phyloP scores from a whole-genome alignment of 2,888 invertebrate species.

The Sialis lutaria region DNA sequence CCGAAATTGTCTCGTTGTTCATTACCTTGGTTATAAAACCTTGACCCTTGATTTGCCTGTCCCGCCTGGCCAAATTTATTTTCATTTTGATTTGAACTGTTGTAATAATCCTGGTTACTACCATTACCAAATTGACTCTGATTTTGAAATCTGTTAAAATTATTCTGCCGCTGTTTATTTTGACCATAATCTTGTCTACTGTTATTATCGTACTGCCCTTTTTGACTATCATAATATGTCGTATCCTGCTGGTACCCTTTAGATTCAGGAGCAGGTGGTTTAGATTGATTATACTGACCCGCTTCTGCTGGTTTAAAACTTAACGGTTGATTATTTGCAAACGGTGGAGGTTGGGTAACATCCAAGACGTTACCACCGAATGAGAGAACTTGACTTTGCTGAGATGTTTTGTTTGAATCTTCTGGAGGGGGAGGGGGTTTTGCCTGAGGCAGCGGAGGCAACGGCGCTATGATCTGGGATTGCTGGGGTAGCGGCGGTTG shows the following conservation, averaged over 20 bases:
- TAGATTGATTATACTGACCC: background rate
- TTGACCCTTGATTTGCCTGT: no score
- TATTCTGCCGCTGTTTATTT: background rate
- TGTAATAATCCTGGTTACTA: background rate
- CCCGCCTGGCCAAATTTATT: background rate
- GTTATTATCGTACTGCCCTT: slow-evolving; percentile 6
- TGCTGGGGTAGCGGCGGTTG: slow-evolving; percentile 16
- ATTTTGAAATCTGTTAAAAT: no score
- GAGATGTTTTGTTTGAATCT: slow-evolving; percentile 17
- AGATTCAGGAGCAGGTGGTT: slow-evolving; percentile 7
- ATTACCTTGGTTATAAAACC: no score
- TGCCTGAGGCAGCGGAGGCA: slow-evolving; percentile 28
- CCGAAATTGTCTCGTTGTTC: no score
- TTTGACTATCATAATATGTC: slow-evolving; percentile 12
- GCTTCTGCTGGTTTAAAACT: slow-evolving; percentile 14
- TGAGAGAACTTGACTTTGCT: slow-evolving; percentile 12
- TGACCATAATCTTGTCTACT: background rate
- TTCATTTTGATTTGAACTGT: background rate
- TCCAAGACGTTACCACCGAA: slow-evolving; percentile 11
- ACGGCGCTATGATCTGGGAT: slow-evolving; percentile 17
- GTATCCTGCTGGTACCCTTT: slow-evolving; percentile 3
- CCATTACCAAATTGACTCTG: background rate
- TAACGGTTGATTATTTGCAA: slow-evolving; percentile 18
- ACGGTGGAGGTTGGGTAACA: slow-evolving; percentile 17
- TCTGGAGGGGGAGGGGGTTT: slow-evolving; percentile 25